Evolutionary conservation across 2,113 vertebrate species (phyloP).

Genomic region (Rhinichthys klamathensis): DNA sequence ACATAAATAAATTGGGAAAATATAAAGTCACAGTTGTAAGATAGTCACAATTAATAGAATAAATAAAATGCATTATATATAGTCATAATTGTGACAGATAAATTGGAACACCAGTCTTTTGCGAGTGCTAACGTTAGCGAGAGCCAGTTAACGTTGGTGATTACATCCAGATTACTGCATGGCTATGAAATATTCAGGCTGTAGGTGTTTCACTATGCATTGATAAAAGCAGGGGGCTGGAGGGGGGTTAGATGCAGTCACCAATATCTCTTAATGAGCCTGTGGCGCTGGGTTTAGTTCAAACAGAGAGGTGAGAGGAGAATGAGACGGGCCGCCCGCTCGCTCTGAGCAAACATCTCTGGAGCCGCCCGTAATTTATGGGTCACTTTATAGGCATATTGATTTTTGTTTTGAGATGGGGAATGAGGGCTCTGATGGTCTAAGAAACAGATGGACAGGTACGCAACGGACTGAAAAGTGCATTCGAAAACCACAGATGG

Average conservation of each 20-base stretch:
- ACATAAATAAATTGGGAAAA: background rate
- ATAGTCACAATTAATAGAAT: background rate
- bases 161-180: conserved; percentile 96
- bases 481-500: conserved; percentile 11
- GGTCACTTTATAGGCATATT: conserved; percentile 92
- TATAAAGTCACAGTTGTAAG: background rate
- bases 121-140: background rate
- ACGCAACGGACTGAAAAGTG: background rate
- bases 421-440: conserved; percentile 88
- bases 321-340: conserved; percentile 85
- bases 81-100: background rate
- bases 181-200: conserved; percentile 97
- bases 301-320: conserved; percentile 90
- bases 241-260: conserved; percentile 85
- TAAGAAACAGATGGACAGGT: conserved; percentile 53
- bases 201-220: conserved; percentile 90
- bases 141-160: conserved; percentile 86
- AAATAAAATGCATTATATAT: background rate
- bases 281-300: conserved; percentile 89
- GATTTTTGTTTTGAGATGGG: conserved; percentile 93
- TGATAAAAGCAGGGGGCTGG: conserved; percentile 84
- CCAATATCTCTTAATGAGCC: conserved; percentile 92
- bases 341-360: conserved; percentile 86
- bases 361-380: conserved; percentile 89
- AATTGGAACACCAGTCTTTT: background rate